These are phyloP conservation scores for Drosophila phalerata DNA, from an alignment of 2,888 invertebrate genomes.

Conservation along the genomic window DNA sequence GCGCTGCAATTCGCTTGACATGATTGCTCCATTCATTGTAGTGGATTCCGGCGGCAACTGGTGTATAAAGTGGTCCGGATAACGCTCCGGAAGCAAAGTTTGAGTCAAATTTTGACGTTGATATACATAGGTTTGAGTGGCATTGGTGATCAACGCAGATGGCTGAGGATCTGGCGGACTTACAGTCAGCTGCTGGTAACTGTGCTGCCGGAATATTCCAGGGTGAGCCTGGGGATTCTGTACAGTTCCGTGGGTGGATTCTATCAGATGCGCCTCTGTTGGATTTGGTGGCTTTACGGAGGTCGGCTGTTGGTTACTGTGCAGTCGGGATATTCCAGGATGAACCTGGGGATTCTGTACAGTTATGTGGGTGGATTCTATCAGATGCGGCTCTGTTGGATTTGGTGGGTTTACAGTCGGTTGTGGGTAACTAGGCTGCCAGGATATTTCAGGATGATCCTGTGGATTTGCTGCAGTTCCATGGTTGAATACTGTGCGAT, in stretches of 20 bases:
- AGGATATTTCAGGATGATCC: background rate
- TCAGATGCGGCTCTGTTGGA: background rate
- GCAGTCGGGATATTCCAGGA: no score
- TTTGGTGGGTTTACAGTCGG: background rate
- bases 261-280: no score
- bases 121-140: conserved; percentile 16
- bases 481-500: no score
- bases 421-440: background rate
- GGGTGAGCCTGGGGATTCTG: background rate
- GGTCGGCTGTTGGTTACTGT: no score
- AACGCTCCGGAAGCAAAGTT: conserved; percentile 62
- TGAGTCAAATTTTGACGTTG: conserved; percentile 29
- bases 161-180: background rate
- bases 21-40: background rate
- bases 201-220: background rate
- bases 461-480: no score
- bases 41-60: conserved; percentile 60
- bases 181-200: background rate
- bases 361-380: no score
- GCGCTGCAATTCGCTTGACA: conserved; percentile 7
- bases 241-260: background rate
- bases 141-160: background rate
- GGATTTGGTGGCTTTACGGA: no score
- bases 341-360: no score
- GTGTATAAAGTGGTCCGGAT: conserved; percentile 76